These are phyloP conservation scores for Spilogale gracilis DNA, from an alignment of 2,113 vertebrate species.

Conservation along the genomic window DNA sequence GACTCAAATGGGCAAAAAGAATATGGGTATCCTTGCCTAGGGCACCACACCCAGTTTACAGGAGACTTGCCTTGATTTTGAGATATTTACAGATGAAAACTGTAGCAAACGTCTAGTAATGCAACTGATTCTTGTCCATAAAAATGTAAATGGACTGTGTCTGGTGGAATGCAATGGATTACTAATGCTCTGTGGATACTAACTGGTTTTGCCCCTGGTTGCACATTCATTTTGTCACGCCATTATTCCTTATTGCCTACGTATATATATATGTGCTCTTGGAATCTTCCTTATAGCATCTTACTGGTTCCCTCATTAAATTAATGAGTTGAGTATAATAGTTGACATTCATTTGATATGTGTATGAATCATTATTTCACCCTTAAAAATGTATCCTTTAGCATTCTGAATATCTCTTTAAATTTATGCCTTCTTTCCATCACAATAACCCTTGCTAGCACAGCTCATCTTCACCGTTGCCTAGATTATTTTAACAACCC, in stretches of 20 bases:
- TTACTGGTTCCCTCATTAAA: conserved; percentile 1
- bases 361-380: not conserved
- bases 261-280: not conserved
- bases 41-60: not conserved
- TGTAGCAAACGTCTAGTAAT: not conserved
- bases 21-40: not conserved
- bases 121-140: not conserved
- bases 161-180: not conserved
- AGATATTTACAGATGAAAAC: conserved; percentile 30
- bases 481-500: not conserved
- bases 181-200: not conserved
- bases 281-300: conserved; percentile 1
- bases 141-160: not conserved
- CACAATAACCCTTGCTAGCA: not conserved
- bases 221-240: not conserved
- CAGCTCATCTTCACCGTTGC: not conserved
- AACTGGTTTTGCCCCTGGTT: not conserved
- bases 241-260: not conserved
- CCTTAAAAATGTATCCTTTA: not conserved
- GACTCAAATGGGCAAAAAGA: conserved; percentile 16
- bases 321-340: not conserved
- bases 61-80: not conserved
- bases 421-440: not conserved
- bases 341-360: conserved; percentile 37
- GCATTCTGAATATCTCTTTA: not conserved